These are phyloP conservation scores for Scelioninae gen. 1 DNA, from an alignment of 2,888 invertebrate genomes.

Conservation along the genomic window DNA sequence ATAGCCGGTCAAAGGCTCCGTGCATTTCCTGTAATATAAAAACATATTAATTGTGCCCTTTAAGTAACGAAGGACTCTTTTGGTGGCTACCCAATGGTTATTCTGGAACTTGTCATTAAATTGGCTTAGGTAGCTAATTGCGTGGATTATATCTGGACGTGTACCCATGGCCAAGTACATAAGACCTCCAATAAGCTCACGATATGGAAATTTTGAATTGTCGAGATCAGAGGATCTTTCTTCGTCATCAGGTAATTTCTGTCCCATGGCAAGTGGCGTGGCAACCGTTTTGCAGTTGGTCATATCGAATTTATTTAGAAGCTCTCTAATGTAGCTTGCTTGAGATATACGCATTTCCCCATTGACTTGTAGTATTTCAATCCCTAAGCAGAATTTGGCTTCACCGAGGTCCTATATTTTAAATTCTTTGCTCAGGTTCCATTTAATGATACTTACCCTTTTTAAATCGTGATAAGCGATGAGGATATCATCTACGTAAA, in stretches of 20 bases:
- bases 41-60: background rate
- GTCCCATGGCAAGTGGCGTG: background rate
- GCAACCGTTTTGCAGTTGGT: conserved; percentile 15
- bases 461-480: background rate
- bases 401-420: conserved; percentile 11
- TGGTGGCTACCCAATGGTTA: conserved; percentile 19
- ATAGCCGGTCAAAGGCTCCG: background rate
- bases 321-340: conserved; percentile 4
- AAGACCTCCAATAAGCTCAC: background rate
- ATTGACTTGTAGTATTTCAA: background rate
- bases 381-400: conserved; percentile 13
- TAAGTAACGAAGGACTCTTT: conserved; percentile 8
- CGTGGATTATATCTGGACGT: conserved; percentile 15
- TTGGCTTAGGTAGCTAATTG: background rate
- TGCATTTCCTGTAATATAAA: background rate
- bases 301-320: conserved; percentile 20
- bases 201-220: background rate
- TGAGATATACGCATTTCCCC: conserved; percentile 8
- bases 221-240: background rate
- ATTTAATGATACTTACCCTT: background rate
- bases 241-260: background rate
- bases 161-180: conserved; percentile 8
- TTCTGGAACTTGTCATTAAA: background rate
- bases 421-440: background rate
- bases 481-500: conserved; percentile 35